A percentile compares a stretch with the other conserved stretches of the same genome.
phyloP scores from a whole-genome alignment of 2,113 vertebrate species.

The Paramormyrops kingsleyae region DNA sequence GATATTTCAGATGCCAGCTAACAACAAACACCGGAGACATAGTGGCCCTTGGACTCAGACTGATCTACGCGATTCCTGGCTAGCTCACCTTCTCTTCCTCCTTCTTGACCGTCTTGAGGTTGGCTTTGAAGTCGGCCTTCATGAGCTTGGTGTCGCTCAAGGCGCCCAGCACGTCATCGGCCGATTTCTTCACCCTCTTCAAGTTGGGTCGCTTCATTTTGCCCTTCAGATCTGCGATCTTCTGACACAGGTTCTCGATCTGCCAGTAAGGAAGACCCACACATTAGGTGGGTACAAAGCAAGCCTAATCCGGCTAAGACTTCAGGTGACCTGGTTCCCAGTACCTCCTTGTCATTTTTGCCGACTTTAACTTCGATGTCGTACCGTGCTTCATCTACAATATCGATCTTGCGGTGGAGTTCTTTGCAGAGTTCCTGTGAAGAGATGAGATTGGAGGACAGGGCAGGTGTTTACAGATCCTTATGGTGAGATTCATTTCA shows the following conservation, averaged over 20 bases:
- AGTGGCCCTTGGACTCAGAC: neutral
- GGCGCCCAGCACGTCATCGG: slow-evolving; percentile 42
- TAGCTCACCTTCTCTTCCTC: slow-evolving; percentile 39
- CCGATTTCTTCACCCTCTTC: slow-evolving; percentile 37
- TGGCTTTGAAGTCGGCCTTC: slow-evolving; percentile 39
- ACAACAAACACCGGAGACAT: neutral
- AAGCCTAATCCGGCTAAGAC: neutral
- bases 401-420: slow-evolving; percentile 35
- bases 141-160: slow-evolving; percentile 38
- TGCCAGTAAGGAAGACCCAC: slow-evolving; percentile 20
- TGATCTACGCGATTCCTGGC: neutral
- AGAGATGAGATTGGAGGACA: neutral
- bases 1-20: neutral
- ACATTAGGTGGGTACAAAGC: neutral
- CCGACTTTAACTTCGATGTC: slow-evolving; percentile 37
- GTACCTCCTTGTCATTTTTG: slow-evolving; percentile 37
- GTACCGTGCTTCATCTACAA: slow-evolving; percentile 39
- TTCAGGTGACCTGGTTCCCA: neutral
- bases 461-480: neutral
- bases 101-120: slow-evolving; percentile 43
- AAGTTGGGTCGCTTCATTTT: slow-evolving; percentile 43
- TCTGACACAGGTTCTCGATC: slow-evolving; percentile 58
- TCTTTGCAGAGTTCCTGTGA: slow-evolving; percentile 33
- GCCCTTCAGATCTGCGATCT: slow-evolving; percentile 64
- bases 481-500: neutral